Percentiles rank a stretch among this genome's conserved stretches.
These are phyloP conservation scores for Hormaphis cornu DNA, from an alignment of 1,140 invertebrate genomes.

Conservation along the genomic window DNA sequence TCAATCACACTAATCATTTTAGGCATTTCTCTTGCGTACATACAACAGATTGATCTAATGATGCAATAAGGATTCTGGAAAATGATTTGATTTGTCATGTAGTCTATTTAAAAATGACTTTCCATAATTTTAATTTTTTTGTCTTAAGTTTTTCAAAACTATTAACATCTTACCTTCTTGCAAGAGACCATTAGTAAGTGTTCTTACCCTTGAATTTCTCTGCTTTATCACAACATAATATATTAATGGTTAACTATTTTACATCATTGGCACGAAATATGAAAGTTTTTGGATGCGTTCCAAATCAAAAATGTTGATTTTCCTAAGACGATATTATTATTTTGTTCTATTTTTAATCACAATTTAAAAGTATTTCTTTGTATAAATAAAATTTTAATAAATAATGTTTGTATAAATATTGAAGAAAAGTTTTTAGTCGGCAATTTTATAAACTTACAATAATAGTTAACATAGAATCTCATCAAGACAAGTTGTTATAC, in stretches of 20 bases:
- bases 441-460: neutral
- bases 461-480: too few species aligned
- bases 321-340: constrained; percentile 10
- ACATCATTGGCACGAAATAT: constrained; percentile 12
- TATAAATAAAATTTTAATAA: neutral
- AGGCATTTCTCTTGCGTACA: too few species aligned
- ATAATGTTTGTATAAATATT: neutral
- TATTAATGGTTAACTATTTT: constrained; percentile 3
- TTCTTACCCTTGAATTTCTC: neutral
- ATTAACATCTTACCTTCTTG: neutral
- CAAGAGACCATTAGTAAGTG: too few species aligned
- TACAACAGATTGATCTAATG: too few species aligned
- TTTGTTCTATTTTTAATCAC: neutral
- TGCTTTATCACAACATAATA: constrained; percentile 1
- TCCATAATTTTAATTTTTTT: too few species aligned
- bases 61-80: too few species aligned
- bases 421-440: neutral
- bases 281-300: constrained; percentile 2
- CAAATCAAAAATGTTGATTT: constrained; percentile 12
- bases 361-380: neutral
- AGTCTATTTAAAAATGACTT: too few species aligned
- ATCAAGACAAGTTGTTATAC: too few species aligned
- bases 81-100: too few species aligned
- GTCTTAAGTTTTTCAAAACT: too few species aligned
- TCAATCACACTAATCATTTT: too few species aligned